A percentile compares a stretch with the other conserved stretches of the same genome.
phyloP scores from a whole-genome alignment of 2,797 vertebrate genomes.

The Pipistrellus nathusii region DNA sequence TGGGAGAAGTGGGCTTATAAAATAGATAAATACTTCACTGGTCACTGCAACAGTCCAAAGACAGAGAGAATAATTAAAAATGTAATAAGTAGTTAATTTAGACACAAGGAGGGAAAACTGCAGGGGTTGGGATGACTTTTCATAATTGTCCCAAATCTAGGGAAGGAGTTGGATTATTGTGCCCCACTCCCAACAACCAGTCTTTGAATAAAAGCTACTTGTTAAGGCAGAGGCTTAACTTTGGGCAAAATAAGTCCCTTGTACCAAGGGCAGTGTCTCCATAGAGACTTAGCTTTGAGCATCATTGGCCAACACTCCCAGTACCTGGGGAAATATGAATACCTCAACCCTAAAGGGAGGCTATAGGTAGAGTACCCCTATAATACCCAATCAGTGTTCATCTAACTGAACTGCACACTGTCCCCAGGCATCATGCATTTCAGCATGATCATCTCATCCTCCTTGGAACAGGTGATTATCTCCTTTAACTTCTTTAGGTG shows the following conservation, averaged over 20 bases:
- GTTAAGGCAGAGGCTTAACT: neutral
- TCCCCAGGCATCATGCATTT: accelerated
- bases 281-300: neutral
- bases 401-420: no score
- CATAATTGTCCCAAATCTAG: neutral
- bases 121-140: neutral
- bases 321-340: neutral
- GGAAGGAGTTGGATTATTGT: neutral
- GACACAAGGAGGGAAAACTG: neutral
- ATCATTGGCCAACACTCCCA: neutral
- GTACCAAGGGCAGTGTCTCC: neutral
- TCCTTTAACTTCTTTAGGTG: neutral
- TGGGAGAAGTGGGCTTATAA: neutral
- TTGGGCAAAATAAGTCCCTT: neutral
- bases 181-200: neutral
- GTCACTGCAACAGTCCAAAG: neutral
- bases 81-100: neutral
- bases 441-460: neutral
- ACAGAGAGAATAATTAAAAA: neutral
- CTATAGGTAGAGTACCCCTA: no score
- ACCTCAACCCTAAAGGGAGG: neutral
- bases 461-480: neutral
- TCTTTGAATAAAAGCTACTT: neutral
- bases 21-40: neutral
- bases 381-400: neutral